phyloP scores from a whole-genome alignment of 2,797 vertebrate genomes.

The Botia kubotai region DNA sequence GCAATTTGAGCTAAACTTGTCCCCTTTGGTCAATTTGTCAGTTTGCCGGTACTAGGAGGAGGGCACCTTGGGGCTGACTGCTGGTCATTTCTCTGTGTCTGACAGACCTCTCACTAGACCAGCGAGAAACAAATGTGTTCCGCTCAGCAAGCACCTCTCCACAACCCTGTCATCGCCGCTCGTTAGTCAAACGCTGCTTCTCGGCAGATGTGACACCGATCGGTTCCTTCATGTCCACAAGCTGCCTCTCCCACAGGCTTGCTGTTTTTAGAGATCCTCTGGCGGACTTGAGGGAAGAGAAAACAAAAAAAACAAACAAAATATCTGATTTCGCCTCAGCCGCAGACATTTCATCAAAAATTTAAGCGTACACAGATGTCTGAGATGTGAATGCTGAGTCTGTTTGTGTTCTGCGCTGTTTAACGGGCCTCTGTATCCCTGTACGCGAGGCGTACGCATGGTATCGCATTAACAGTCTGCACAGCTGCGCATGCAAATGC shows the following conservation, averaged over 20 bases:
- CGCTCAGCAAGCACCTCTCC: constrained; percentile 78
- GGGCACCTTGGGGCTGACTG: constrained; percentile 81
- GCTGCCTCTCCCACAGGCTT: constrained; percentile 38
- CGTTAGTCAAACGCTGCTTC: constrained; percentile 82
- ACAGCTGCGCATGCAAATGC: constrained; percentile 59
- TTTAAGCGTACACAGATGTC: constrained; percentile 17
- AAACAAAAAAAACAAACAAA: constrained; percentile 8
- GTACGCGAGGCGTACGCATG: neutral
- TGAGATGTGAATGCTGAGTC: neutral
- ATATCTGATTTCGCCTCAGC: constrained; percentile 29
- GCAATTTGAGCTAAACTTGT: constrained; percentile 73
- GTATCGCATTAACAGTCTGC: constrained; percentile 55
- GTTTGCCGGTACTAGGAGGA: constrained; percentile 74
- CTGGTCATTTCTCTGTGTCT: constrained; percentile 79
- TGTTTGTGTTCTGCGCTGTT: constrained; percentile 21
- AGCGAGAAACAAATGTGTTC: constrained; percentile 75
- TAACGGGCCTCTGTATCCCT: constrained; percentile 13
- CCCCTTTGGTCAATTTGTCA: constrained; percentile 80
- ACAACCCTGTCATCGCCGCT: constrained; percentile 80
- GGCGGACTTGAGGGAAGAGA: constrained; percentile 13
- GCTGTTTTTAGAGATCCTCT: constrained; percentile 42
- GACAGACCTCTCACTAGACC: constrained; percentile 70
- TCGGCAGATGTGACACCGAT: constrained; percentile 82
- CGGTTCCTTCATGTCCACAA: constrained; percentile 55
- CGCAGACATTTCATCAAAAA: constrained; percentile 43